Percentiles rank a stretch among this genome's conserved stretches.
Evolutionary conservation across 2,797 vertebrate species (phyloP).

Genomic region (Champsocephalus esox): DNA sequence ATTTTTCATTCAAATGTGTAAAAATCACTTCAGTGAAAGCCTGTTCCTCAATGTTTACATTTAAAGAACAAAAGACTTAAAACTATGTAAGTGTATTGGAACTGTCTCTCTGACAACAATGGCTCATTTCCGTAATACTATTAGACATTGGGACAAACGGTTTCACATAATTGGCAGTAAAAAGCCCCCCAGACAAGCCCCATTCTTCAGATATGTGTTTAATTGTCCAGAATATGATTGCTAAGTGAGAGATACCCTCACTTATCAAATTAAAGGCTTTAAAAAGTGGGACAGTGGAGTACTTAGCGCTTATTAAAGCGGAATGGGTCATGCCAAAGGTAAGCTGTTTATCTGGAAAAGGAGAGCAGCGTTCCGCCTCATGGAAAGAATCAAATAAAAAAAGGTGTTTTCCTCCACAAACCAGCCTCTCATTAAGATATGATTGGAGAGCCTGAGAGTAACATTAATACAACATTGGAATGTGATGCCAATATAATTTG

Average conservation of each 20-base stretch:
- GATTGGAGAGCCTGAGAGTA: constrained; percentile 32
- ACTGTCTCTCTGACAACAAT: constrained; percentile 55
- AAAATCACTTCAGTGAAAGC: not conserved
- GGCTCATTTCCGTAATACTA: constrained; percentile 55
- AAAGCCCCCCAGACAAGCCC: constrained; percentile 74
- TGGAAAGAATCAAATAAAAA: constrained; percentile 38
- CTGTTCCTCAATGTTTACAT: constrained; percentile 14
- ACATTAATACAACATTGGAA: not conserved
- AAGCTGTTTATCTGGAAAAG: constrained; percentile 80
- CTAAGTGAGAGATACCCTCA: constrained; percentile 78
- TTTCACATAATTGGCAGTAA: constrained; percentile 79
- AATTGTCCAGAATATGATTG: constrained; percentile 84
- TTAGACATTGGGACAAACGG: constrained; percentile 61
- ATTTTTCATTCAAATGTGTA: not conserved
- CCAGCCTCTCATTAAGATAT: constrained; percentile 50
- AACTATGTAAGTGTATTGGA: constrained; percentile 1
- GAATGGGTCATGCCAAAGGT: constrained; percentile 77
- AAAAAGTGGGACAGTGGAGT: constrained; percentile 74
- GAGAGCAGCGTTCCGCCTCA: constrained; percentile 31
- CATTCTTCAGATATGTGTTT: constrained; percentile 79
- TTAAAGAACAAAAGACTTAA: constrained; percentile 34
- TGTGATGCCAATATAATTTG: constrained; percentile 41
- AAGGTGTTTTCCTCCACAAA: constrained; percentile 28
- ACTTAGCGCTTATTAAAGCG: constrained; percentile 78
- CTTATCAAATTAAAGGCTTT: constrained; percentile 82